These are phyloP conservation scores for Osmoderma eremita DNA, from an alignment of 2,888 invertebrate species.

Conservation along the genomic window DNA sequence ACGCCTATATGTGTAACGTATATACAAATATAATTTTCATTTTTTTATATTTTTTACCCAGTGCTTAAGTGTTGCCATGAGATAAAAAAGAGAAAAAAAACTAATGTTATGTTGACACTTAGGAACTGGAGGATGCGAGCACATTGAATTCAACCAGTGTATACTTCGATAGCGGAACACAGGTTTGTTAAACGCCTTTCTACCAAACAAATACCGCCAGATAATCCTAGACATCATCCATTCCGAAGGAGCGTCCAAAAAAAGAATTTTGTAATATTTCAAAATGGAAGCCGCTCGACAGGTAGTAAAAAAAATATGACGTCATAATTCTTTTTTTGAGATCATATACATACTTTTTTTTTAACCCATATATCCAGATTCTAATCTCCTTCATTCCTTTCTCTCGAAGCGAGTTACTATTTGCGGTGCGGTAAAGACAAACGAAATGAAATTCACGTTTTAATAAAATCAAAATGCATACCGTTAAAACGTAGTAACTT, in stretches of 20 bases:
- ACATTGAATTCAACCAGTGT: constrained; percentile 60
- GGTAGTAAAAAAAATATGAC: constrained; percentile 18
- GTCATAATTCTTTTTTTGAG: too few species aligned
- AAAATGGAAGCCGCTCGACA: constrained; percentile 28
- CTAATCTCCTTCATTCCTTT: constrained; percentile 42
- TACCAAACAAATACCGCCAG: constrained; percentile 51
- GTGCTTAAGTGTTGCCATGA: constrained; percentile 61
- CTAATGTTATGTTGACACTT: constrained; percentile 61
- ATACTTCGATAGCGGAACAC: constrained; percentile 62
- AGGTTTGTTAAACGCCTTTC: constrained; percentile 63
- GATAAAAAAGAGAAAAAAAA: constrained; percentile 27
- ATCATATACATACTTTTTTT: constrained; percentile 21
- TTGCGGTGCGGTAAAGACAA: background rate
- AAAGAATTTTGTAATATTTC: constrained; percentile 25
- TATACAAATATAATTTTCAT: constrained; percentile 34
- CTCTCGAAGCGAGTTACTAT: constrained; percentile 30
- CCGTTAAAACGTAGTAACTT: constrained; percentile 23
- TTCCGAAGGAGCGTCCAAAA: constrained; percentile 24
- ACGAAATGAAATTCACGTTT: background rate
- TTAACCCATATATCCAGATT: constrained; percentile 21
- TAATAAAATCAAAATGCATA: background rate
- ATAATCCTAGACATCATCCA: constrained; percentile 25
- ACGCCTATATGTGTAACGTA: constrained; percentile 27
- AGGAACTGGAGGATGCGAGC: constrained; percentile 64
- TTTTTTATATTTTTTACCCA: constrained; percentile 47